Evolutionary conservation across 37 sponge, comb jelly and placozoan species (phyloP).

Genomic region (Geodia barretti): DNA sequence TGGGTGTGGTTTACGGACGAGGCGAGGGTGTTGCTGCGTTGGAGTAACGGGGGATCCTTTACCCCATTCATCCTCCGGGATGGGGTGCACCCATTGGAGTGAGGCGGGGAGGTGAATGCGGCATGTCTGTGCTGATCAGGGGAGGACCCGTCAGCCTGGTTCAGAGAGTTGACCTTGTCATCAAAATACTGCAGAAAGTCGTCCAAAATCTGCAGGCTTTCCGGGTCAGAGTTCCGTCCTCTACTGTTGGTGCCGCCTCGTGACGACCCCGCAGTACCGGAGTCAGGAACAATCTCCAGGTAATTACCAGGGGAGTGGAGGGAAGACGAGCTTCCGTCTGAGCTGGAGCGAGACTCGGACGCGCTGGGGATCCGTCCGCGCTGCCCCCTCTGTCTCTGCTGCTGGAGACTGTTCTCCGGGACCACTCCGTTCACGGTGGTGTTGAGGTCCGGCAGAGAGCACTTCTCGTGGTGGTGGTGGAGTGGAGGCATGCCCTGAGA

Average conservation of each 20-base stretch:
- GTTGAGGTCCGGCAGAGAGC: conserved; percentile 50
- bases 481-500: neutral
- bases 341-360: neutral
- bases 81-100: neutral
- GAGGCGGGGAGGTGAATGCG: neutral
- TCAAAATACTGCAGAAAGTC: neutral
- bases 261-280: neutral
- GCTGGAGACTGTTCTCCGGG: conserved; percentile 27
- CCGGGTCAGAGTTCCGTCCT: conserved; percentile 9
- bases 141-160: neutral
- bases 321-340: conserved; percentile 1
- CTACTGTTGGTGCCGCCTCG: no score
- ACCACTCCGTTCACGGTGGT: neutral
- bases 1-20: neutral
- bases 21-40: neutral
- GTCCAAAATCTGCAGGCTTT: neutral
- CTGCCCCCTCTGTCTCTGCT: conserved; percentile 10
- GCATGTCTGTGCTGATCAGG: neutral
- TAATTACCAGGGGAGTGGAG: neutral
- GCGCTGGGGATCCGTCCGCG: neutral
- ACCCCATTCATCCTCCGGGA: neutral
- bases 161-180: neutral
- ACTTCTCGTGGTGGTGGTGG: conserved; percentile 2
- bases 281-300: neutral
- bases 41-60: neutral